Conservation (phyloP, 2,113 vertebrate genomes). For the Paraplagusia blochii region DNA sequence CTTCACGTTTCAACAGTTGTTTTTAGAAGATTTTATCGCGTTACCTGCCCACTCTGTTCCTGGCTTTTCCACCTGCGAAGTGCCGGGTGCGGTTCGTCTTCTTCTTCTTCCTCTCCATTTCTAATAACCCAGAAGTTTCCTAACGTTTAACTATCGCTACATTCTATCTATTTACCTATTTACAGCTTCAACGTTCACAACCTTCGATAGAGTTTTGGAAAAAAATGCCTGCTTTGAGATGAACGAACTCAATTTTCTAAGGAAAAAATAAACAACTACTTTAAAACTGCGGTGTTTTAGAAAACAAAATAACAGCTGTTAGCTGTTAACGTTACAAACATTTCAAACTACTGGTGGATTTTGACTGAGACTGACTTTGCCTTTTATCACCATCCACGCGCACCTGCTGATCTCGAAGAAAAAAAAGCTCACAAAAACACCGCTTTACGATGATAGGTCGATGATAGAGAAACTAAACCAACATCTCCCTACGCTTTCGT, state of each 20-base stretch:
- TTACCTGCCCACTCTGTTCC: conserved; percentile 67
- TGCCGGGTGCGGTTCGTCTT: conserved; percentile 18
- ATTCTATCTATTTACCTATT: background rate
- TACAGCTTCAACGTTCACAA: too few relatives aligned
- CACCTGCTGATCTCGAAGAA: conserved; percentile 50
- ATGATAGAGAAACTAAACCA: background rate
- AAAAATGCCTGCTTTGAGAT: too few relatives aligned
- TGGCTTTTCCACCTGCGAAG: conserved; percentile 37
- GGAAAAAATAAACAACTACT: too few relatives aligned
- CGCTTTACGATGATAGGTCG: background rate
- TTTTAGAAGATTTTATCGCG: background rate
- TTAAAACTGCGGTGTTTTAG: too few relatives aligned
- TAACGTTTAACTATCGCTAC: conserved; percentile 1
- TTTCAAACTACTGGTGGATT: background rate
- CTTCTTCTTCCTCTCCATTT: conserved; percentile 54
- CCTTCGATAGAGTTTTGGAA: too few relatives aligned
- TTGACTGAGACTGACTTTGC: conserved; percentile 9
- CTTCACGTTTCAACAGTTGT: background rate
- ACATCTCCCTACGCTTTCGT: too few relatives aligned
- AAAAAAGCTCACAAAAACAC: background rate
- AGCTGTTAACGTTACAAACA: background rate
- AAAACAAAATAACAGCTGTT: background rate
- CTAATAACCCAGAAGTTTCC: background rate
- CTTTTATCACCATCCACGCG: conserved; percentile 47
- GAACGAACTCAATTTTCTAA: too few relatives aligned